Evolutionary conservation across 2,797 vertebrate species (phyloP).

Genomic region (Xerus rutilus): DNA sequence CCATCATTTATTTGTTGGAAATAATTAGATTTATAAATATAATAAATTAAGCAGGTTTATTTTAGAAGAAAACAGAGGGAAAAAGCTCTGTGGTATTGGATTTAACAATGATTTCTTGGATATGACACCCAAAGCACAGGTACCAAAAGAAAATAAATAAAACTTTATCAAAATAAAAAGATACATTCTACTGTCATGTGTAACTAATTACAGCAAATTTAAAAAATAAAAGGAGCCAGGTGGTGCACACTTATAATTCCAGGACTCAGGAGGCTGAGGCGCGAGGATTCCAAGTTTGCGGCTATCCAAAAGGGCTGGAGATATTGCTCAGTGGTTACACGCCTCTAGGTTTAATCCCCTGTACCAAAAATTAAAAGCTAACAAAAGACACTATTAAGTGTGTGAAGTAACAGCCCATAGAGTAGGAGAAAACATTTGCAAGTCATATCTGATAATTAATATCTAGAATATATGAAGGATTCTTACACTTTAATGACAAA

Average conservation of each 20-base stretch:
- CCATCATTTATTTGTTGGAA: neutral
- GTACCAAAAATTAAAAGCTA: too few relatives aligned
- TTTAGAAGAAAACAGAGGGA: neutral
- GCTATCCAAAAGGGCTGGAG: too few relatives aligned
- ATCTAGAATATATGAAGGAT: neutral
- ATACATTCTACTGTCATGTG: too few relatives aligned
- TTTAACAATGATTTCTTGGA: neutral
- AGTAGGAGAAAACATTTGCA: too few relatives aligned
- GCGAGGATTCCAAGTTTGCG: too few relatives aligned
- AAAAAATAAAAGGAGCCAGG: neutral
- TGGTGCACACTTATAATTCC: too few relatives aligned
- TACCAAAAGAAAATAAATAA: neutral
- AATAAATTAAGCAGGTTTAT: neutral
- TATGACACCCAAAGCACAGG: neutral
- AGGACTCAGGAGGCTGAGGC: too few relatives aligned
- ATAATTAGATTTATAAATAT: neutral
- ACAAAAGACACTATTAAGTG: neutral
- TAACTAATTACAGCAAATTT: too few relatives aligned
- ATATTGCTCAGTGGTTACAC: too few relatives aligned
- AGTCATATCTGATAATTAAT: neutral
- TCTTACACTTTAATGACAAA: neutral
- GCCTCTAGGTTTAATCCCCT: too few relatives aligned
- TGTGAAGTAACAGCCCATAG: neutral
- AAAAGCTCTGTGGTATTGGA: neutral
- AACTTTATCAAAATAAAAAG: neutral